Percentiles rank a stretch among this genome's conserved stretches.
Conservation (phyloP, 2,888 invertebrate species). For the Xylota sylvarum region DNA sequence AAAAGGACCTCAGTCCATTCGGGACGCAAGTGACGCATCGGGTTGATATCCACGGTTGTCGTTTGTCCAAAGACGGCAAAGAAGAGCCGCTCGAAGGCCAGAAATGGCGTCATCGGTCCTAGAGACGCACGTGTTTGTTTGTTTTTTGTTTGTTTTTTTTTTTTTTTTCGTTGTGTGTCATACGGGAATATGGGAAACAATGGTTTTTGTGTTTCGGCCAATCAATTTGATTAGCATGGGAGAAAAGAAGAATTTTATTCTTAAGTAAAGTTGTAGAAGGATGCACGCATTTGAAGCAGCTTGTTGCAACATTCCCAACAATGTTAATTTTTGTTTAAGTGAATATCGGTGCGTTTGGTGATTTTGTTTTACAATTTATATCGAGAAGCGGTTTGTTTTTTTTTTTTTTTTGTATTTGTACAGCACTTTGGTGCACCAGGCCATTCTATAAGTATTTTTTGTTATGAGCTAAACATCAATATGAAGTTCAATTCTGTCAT, state of each 20-base stretch:
- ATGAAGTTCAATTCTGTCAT: slow-evolving; percentile 35
- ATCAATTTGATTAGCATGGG: slow-evolving; percentile 52
- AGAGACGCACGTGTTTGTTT: slow-evolving; percentile 68
- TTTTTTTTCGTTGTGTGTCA: slow-evolving; percentile 34
- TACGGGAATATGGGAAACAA: slow-evolving; percentile 27
- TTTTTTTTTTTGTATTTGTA: slow-evolving; percentile 34
- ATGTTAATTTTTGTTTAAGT: slow-evolving; percentile 19
- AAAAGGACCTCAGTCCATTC: slow-evolving; percentile 94
- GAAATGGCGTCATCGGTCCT: slow-evolving; percentile 91
- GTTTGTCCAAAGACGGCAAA: slow-evolving; percentile 99
- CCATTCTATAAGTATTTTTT: slow-evolving; percentile 48
- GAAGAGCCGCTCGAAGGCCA: slow-evolving; percentile 98
- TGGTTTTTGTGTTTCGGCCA: slow-evolving; percentile 52
- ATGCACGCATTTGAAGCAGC: slow-evolving; percentile 67
- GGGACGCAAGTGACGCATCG: slow-evolving; percentile 89
- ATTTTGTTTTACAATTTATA: slow-evolving; percentile 23
- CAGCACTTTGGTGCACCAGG: slow-evolving; percentile 68
- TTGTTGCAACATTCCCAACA: slow-evolving; percentile 59
- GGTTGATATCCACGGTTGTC: slow-evolving; percentile 93
- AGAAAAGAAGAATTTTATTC: slow-evolving; percentile 72
- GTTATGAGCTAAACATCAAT: slow-evolving; percentile 58
- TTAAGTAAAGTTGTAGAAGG: slow-evolving; percentile 45
- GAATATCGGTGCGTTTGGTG: slow-evolving; percentile 55
- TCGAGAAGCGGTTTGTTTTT: slow-evolving; percentile 50
- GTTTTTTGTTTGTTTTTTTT: slow-evolving; percentile 51